Base-by-base conservation (phyloP, 1,140 invertebrate genomes). In the Pinna nobilis region DNA sequence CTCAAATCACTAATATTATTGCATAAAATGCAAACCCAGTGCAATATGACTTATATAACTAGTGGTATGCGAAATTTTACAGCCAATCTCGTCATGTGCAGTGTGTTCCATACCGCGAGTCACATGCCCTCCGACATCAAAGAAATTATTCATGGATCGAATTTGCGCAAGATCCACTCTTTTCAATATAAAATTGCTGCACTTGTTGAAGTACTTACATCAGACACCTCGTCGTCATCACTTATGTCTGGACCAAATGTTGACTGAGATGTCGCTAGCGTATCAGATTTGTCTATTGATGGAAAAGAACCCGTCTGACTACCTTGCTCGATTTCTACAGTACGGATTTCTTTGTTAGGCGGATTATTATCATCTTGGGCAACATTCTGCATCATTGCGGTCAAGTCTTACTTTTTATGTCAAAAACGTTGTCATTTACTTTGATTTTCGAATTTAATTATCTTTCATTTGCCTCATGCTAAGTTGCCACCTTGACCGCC, bases 141-240 rank as follows among this genome's bases (percentile, higher is more conserved):
- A n/a, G n/a, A n/a, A n/a, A n/a, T n/a, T n/a, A n/a, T n/a, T n/a
- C n/a, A n/a, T n/a, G n/a, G n/a, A n/a, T n/a, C n/a, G n/a, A n/a
- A n/a, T n/a, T n/a, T n/a, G n/a, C n/a, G n/a, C n/a, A n/a, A n/a
- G n/a, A n/a, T n/a, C n/a, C n/a, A n/a, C n/a, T n/a, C n/a, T n/a
- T n/a, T n/a, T n/a, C n/a, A n/a, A n/a, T n/a, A n/a, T n/a, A n/a
- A n/a, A n/a, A n/a, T n/a, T n/a, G n/a, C n/a, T n/a, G n/a, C n/a
- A n/a, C n/a, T n/a, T n/a, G n/a, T n/a, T n/a, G n/a, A n/a, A n/a
- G 73, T 74, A 74, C 70, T 84, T 93, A 96, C 95, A 94, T 96
- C 95, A 83, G 95, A 96, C 88, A 95, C 94, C 90, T 95, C 95
- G 89, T 96, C 95, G 90, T 96, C 95, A 89, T 96, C 95, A 89